phyloP scores from a whole-genome alignment of 2,797 vertebrate species.

The Sparus aurata region DNA sequence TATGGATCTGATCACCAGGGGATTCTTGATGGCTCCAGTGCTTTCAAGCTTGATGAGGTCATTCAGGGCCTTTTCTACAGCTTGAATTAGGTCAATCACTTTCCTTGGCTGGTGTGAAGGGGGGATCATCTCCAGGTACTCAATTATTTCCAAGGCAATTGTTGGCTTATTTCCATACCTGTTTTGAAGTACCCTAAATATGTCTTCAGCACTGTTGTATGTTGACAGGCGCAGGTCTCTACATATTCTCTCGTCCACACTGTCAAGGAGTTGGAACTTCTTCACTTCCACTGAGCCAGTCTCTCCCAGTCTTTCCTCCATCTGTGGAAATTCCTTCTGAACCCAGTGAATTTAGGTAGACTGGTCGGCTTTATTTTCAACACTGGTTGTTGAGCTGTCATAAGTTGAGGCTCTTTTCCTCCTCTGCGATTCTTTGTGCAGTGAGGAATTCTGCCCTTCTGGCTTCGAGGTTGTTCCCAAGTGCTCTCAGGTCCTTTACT shows the following conservation, averaged over 20 bases:
- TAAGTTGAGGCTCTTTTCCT: too few species aligned
- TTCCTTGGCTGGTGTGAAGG: neutral
- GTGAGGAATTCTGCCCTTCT: too few species aligned
- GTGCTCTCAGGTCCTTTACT: too few species aligned
- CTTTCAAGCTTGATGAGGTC: neutral
- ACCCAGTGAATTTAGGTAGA: too few species aligned
- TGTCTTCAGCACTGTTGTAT: neutral
- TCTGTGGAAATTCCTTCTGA: too few species aligned
- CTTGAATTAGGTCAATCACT: neutral
- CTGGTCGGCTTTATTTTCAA: too few species aligned
- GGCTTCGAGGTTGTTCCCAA: too few species aligned
- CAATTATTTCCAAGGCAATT: neutral
- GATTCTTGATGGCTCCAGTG: neutral
- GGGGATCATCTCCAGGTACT: neutral
- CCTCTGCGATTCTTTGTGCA: too few species aligned
- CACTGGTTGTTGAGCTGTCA: too few species aligned
- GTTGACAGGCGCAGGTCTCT: neutral
- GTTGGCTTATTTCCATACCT: neutral
- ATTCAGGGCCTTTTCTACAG: neutral
- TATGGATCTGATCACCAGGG: neutral
- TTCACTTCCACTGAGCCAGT: too few species aligned
- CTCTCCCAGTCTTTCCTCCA: too few species aligned
- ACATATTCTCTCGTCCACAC: neutral
- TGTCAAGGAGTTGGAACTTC: neutral
- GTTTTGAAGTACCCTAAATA: neutral